Conservation (phyloP, 2,113 vertebrate genomes). For the Prochilodus magdalenae region DNA sequence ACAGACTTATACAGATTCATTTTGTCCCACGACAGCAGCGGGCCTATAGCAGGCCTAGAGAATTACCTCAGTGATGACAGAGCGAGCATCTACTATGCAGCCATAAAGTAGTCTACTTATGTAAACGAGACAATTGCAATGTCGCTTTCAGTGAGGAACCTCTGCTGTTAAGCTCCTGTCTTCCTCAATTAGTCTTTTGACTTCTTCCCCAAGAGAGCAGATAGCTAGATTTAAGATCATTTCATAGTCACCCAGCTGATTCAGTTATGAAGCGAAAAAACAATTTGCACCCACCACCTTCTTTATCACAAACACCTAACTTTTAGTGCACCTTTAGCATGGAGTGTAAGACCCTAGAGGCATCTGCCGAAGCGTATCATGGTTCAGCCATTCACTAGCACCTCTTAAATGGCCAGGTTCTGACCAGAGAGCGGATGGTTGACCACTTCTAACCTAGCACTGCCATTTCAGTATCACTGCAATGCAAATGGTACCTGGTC, state of each 20-base stretch:
- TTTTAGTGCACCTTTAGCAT: not conserved
- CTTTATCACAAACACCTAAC: not conserved
- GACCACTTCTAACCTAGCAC: too few species aligned
- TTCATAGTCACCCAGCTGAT: not conserved
- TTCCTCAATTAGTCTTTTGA: not conserved
- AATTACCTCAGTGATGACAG: not conserved
- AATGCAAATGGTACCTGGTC: too few species aligned
- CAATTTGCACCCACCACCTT: not conserved
- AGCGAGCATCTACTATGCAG: not conserved
- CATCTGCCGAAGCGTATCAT: not conserved
- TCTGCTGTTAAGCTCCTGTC: not conserved
- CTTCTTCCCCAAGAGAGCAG: not conserved
- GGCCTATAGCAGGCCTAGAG: not conserved
- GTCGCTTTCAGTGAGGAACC: not conserved
- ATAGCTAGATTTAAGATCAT: not conserved
- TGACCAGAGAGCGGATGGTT: too few species aligned
- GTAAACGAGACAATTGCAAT: not conserved
- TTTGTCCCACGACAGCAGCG: conserved; percentile 6
- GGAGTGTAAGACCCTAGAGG: not conserved
- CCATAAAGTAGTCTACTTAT: not conserved
- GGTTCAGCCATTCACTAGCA: too few species aligned
- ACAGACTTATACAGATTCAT: not conserved
- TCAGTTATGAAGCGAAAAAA: not conserved
- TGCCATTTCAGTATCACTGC: too few species aligned
- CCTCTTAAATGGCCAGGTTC: too few species aligned